Percentiles rank a stretch among this genome's conserved stretches.
phyloP scores from a whole-genome alignment of 64 coral and sea anemone species.

The Pocillopora verrucosa region DNA sequence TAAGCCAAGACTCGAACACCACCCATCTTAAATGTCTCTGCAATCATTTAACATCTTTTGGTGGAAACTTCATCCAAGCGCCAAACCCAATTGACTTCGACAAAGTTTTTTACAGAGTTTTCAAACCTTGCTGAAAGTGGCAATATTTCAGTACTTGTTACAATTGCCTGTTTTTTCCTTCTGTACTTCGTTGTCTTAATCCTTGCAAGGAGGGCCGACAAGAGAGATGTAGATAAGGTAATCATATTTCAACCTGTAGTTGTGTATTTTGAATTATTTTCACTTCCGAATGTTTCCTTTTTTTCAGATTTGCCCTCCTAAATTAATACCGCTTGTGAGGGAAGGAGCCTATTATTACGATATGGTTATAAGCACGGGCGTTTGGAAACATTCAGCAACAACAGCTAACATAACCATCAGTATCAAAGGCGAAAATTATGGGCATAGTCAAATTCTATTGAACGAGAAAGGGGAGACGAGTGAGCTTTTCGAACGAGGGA shows the following conservation, averaged over 20 bases:
- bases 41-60: conserved; percentile 53
- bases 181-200: conserved; percentile 23
- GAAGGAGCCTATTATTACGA: neutral
- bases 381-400: too few species aligned
- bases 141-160: conserved; percentile 39
- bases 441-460: neutral
- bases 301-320: neutral
- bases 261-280: too few species aligned
- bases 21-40: conserved; percentile 22
- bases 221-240: conserved; percentile 43
- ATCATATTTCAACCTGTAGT: too few species aligned
- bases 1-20: conserved; percentile 7
- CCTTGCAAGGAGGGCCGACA: conserved; percentile 44
- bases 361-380: too few species aligned
- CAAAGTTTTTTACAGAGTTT: conserved; percentile 34
- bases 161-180: conserved; percentile 17
- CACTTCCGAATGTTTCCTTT: too few species aligned
- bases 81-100: conserved; percentile 33
- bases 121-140: conserved; percentile 22
- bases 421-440: conserved; percentile 9
- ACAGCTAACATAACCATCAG: neutral
- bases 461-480: neutral
- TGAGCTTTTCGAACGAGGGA: conserved; percentile 32
- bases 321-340: neutral
- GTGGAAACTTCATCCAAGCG: conserved; percentile 32